Evolutionary conservation across 2,888 invertebrate genomes (phyloP).

Genomic region (Marronus borbonicus): DNA sequence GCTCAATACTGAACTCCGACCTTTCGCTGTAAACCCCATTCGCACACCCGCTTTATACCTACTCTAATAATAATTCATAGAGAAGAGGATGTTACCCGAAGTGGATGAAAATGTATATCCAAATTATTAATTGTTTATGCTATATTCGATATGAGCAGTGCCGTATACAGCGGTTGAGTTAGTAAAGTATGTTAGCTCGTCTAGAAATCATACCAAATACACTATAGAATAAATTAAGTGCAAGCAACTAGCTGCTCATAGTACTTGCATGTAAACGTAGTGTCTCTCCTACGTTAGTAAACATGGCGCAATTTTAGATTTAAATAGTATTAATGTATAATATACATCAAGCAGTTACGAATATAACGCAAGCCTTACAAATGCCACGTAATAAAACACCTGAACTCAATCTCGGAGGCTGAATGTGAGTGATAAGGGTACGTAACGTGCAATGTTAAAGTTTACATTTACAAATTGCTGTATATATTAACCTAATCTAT

Average conservation of each 20-base stretch:
- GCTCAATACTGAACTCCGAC: slow-evolving; percentile 2
- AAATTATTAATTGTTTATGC: slow-evolving; percentile 32
- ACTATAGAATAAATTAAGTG: slow-evolving; percentile 8
- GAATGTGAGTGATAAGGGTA: slow-evolving; percentile 34
- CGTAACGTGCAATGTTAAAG: background rate
- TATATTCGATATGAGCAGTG: background rate
- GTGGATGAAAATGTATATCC: slow-evolving; percentile 17
- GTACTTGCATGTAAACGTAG: background rate
- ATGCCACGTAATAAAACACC: slow-evolving; percentile 25
- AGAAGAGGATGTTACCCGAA: slow-evolving; percentile 1
- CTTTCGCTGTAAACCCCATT: background rate
- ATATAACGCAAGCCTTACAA: slow-evolving; percentile 19
- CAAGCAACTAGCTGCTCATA: background rate
- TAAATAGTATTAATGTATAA: slow-evolving; percentile 20
- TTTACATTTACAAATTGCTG: slow-evolving; percentile 14
- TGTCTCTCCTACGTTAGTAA: background rate
- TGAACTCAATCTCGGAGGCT: slow-evolving; percentile 12
- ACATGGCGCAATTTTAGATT: background rate
- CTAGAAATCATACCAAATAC: slow-evolving; percentile 5
- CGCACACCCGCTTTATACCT: background rate
- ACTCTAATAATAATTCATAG: slow-evolving; percentile 13
- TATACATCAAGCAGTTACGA: slow-evolving; percentile 22
- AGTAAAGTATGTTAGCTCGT: background rate
- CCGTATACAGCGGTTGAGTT: background rate
- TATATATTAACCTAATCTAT: background rate